Base-by-base conservation (phyloP, 2,888 invertebrate species). In the Flexamia atlantica region DNA sequence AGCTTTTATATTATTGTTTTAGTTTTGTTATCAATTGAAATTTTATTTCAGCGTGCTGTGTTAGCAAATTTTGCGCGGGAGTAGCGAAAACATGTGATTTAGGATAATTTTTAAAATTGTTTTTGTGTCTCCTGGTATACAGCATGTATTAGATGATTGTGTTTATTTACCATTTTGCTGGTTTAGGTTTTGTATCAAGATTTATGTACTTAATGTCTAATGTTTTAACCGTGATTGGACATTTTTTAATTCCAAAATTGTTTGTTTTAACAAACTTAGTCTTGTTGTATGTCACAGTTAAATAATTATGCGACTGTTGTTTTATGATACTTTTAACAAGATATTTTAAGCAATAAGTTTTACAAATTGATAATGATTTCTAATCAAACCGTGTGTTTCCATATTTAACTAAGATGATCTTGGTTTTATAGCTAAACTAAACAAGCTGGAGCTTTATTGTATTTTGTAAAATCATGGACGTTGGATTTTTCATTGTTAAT, bases 1-100 rank as follows among this genome's bases (percentile, higher is more conserved):
- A 32, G 32, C 40, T 40, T 46, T 46, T 76, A 50, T 76, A 50
- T 76, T 25, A 28, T 76, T 72, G 42, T 40, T 72, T 76, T 36
- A 46, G 23, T 28, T 46, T 76, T 76, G 76, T 76, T 76, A 76
- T 76, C 4, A 46, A 50, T 76, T 76, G 20, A 42, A 76, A 76
- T 76, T 76, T 76, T 76, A 76, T 76, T 76, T 2, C 64, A 28
- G 30, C 23, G 23, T n/a, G 23, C 68, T 70, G 2, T 40, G 70
- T 70, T 40, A 2, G 20, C 10, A 20, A 70, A 70, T 40, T 36
- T 36, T 9, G 5, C 40, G 2, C 40, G 23, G 70, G 70, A 32
- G 70, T 32, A 60, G 10, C 28, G n/a, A 9, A 68, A 68, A 70
- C 68, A 40, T 23, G 70, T 70, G 40, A 40, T 70, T 70, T 70